Conservation (phyloP, 1,140 invertebrate species). For the Orchesella cincta region DNA sequence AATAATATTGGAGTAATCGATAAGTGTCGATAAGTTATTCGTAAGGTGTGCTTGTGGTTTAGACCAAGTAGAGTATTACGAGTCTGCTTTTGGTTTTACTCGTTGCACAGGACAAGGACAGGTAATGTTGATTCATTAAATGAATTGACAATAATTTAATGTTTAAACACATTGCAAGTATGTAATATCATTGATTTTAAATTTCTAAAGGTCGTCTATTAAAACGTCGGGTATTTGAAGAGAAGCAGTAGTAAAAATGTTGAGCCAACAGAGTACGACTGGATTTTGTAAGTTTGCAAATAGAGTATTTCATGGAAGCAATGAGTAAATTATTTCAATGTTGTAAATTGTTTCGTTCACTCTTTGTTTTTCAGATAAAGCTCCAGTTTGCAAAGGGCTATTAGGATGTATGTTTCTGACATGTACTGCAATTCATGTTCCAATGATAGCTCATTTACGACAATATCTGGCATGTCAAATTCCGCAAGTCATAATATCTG, state of each 20-base stretch:
- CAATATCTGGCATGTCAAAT: slow-evolving; percentile 57
- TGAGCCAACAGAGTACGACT: slow-evolving; percentile 55
- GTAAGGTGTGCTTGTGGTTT: too few relatives aligned
- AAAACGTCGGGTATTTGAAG: too few relatives aligned
- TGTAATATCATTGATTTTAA: too few relatives aligned
- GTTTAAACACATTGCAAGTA: not conserved
- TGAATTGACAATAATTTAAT: too few relatives aligned
- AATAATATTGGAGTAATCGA: too few relatives aligned
- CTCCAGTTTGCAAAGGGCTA: slow-evolving; percentile 59
- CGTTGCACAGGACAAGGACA: too few relatives aligned
- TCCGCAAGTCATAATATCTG: slow-evolving; percentile 54
- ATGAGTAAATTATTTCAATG: slow-evolving; percentile 21
- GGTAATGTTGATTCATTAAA: too few relatives aligned
- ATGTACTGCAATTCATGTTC: slow-evolving; percentile 59
- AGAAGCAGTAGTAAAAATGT: slow-evolving; percentile 55
- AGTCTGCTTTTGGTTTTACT: too few relatives aligned
- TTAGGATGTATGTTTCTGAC: slow-evolving; percentile 59
- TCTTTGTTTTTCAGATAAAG: slow-evolving; percentile 56
- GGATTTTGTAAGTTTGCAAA: slow-evolving; percentile 58
- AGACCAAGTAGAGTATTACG: too few relatives aligned
- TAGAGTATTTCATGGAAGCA: not conserved
- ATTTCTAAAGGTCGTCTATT: too few relatives aligned
- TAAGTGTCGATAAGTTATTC: too few relatives aligned
- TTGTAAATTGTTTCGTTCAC: not conserved
- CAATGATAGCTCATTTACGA: slow-evolving; percentile 56